Base-by-base conservation (phyloP, 2,888 invertebrate species). In the Mactromeris polynyma region DNA sequence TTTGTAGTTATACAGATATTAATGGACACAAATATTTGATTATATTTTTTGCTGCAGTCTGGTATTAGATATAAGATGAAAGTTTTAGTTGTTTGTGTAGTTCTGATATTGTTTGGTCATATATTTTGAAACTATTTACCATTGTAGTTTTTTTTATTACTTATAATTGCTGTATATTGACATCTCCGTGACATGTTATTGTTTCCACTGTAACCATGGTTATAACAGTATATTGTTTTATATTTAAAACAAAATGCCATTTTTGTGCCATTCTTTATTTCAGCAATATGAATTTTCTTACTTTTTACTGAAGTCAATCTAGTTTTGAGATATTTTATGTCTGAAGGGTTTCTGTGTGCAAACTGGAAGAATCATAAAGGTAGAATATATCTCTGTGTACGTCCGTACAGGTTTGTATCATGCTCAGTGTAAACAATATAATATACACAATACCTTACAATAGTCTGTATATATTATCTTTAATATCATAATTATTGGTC, bases 91-190 rank as follows among this genome's bases (percentile, higher is more conserved):
- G 58, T 64, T 64, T 4, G 9, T 64, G 58, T 64, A 64, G 58
- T 64, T 64, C 33, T 11, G 33, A 73, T 73, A 73, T 73, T 73
- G 73, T 73, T 73, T 33, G 14, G 73, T 73, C 73, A 33, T 33
- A 73, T 73, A 73, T 31, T 73, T 73, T 33, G 9, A 64, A 26
- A 64, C 73, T 73, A 33, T 73, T 73, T 36, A 73, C 73, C 36
- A 19, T 73, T 73, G 73, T 73, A 73, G 73, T 33, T 73, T 64
- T 64, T 64, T 46, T n/a, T n/a, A 64, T 64, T 64, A 64, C 58
- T 64, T 64, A 64, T 64, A 64, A 64, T 64, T 64, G 26, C 58
- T 64, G 58, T 26, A 26, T 64, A 64, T 64, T 64, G 11, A 64
- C 46, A 17, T 17, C 21, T 64, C 58, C 3, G 58, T 64, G 58